Conservation (phyloP, 35 echinoderm and acorn worm species). For the Patiria miniata region DNA sequence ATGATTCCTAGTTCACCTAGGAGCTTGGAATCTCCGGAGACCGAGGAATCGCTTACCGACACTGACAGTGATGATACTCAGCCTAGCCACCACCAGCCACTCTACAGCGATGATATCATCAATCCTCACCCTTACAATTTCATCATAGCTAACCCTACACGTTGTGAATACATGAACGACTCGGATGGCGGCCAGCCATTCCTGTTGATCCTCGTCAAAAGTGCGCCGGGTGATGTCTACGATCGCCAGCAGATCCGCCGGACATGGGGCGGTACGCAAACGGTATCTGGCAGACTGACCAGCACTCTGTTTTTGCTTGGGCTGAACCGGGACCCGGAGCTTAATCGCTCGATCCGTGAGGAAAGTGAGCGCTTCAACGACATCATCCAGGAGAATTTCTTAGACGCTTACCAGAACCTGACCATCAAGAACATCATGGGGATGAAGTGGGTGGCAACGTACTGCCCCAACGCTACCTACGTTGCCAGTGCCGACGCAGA, state of each 20-base stretch:
- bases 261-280: conserved; percentile 11
- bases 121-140: not conserved
- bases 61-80: too few species aligned
- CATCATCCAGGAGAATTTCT: conserved; percentile 55
- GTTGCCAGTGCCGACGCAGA: conserved; percentile 74
- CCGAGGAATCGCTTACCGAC: too few species aligned
- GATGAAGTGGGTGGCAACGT: conserved; percentile 40
- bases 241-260: conserved; percentile 22
- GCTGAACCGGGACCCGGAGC: not conserved
- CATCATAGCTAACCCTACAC: not conserved
- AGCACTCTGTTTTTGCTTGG: conserved; percentile 42
- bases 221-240: conserved; percentile 14
- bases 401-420: conserved; percentile 55
- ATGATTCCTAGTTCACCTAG: too few species aligned
- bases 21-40: too few species aligned
- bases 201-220: conserved; percentile 24
- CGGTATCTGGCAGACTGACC: not conserved
- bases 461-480: conserved; percentile 34
- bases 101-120: not conserved
- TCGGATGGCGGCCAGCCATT: not conserved
- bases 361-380: conserved; percentile 33
- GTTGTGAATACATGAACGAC: not conserved
- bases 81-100: not conserved
- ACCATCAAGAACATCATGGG: conserved; percentile 70
- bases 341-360: not conserved